phyloP scores from a whole-genome alignment of 64 coral and sea anemone species.

The Montipora cactus region DNA sequence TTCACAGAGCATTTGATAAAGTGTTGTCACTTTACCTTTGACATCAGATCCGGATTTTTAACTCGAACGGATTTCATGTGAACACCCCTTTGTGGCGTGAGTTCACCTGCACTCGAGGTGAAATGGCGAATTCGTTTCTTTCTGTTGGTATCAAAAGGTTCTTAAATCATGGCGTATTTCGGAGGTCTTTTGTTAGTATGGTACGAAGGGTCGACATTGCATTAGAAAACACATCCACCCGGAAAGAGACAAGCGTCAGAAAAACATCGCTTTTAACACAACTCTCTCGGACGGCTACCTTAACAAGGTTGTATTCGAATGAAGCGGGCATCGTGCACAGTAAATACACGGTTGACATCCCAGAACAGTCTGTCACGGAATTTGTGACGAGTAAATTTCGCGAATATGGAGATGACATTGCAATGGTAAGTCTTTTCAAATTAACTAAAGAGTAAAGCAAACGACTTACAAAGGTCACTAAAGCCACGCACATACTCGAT shows the following conservation, averaged over 20 bases:
- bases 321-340: constrained; percentile 21
- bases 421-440: not conserved
- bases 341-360: constrained; percentile 13
- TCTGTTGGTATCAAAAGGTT: not conserved
- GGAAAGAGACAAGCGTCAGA: not conserved
- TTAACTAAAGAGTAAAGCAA: not conserved
- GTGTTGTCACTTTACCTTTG: no score
- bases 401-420: constrained; percentile 4
- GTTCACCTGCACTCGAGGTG: not conserved
- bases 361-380: constrained; percentile 13
- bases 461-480: no score
- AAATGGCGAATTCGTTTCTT: not conserved
- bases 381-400: constrained; percentile 7
- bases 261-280: not conserved
- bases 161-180: not conserved
- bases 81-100: no score
- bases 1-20: no score
- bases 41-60: no score
- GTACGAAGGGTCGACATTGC: not conserved
- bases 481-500: no score
- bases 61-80: no score
- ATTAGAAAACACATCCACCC: not conserved
- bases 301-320: not conserved
- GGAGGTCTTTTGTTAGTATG: not conserved
- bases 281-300: not conserved